Evolutionary conservation across 2,888 invertebrate species (phyloP).

Genomic region (Sinotaia quadrata): DNA sequence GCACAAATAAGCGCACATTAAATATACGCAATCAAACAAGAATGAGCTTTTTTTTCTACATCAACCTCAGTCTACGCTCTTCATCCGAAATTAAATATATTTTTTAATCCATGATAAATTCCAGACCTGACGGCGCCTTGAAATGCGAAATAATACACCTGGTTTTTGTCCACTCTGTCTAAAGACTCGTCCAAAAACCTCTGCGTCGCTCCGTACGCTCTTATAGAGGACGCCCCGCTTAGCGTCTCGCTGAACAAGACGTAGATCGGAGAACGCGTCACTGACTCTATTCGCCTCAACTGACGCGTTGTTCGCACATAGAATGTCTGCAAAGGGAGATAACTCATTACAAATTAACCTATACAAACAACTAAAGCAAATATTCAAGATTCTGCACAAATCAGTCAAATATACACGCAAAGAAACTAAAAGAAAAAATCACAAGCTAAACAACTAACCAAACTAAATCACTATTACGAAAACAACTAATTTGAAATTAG

Average conservation of each 20-base stretch:
- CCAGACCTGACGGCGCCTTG: background rate
- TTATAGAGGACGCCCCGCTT: conserved; percentile 74
- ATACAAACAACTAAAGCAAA: no score
- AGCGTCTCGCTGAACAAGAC: conserved; percentile 71
- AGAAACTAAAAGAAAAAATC: no score
- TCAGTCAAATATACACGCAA: no score
- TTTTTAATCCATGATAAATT: background rate
- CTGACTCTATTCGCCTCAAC: conserved; percentile 68
- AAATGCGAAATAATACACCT: conserved; percentile 78
- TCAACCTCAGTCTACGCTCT: no score
- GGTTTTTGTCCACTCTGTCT: conserved; percentile 72
- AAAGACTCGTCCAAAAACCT: conserved; percentile 60
- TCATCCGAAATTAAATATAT: no score
- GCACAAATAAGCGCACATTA: no score
- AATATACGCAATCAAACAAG: background rate
- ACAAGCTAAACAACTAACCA: no score
- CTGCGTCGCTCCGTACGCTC: conserved; percentile 62
- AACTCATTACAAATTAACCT: no score
- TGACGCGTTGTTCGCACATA: conserved; percentile 74
- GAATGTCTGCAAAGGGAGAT: conserved; percentile 69
- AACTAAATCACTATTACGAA: no score
- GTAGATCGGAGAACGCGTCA: conserved; percentile 69
- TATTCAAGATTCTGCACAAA: no score
- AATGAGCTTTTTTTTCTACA: background rate
- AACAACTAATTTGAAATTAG: no score